phyloP scores from a whole-genome alignment of 2,113 vertebrate species.

The Nycticorax nycticorax region DNA sequence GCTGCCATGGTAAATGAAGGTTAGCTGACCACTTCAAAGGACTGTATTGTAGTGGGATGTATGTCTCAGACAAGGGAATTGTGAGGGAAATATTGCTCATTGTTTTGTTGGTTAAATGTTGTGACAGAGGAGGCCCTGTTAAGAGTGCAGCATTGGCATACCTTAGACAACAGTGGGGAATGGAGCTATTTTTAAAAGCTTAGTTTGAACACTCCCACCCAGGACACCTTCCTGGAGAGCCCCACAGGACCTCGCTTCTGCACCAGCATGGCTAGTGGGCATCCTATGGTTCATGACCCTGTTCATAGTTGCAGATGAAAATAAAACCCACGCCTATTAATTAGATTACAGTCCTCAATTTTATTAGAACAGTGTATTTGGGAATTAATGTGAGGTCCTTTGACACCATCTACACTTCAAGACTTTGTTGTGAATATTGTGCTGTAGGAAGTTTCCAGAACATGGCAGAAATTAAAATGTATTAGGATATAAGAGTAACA shows the following conservation, averaged over 20 bases:
- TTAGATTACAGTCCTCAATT: not conserved
- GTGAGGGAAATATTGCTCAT: not conserved
- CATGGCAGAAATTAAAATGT: slow-evolving; percentile 8
- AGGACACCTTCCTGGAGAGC: not conserved
- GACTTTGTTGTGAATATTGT: not conserved
- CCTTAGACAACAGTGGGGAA: not conserved
- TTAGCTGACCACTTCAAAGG: not conserved
- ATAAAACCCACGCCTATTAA: not conserved
- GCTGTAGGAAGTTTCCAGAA: not conserved
- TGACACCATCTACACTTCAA: not conserved
- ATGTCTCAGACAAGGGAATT: not conserved
- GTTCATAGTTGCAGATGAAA: not conserved
- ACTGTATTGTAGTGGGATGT: not conserved
- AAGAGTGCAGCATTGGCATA: not conserved
- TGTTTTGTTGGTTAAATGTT: not conserved
- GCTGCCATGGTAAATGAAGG: not conserved
- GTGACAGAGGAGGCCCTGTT: not conserved
- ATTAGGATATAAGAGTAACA: not conserved
- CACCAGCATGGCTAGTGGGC: not conserved
- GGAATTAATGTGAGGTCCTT: not conserved
- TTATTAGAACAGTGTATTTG: not conserved
- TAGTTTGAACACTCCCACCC: not conserved
- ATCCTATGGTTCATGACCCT: not conserved
- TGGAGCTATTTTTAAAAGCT: not conserved
- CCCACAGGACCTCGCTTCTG: not conserved